Conservation (phyloP, 2,888 invertebrate genomes). For the Drosophila macrospina region DNA sequence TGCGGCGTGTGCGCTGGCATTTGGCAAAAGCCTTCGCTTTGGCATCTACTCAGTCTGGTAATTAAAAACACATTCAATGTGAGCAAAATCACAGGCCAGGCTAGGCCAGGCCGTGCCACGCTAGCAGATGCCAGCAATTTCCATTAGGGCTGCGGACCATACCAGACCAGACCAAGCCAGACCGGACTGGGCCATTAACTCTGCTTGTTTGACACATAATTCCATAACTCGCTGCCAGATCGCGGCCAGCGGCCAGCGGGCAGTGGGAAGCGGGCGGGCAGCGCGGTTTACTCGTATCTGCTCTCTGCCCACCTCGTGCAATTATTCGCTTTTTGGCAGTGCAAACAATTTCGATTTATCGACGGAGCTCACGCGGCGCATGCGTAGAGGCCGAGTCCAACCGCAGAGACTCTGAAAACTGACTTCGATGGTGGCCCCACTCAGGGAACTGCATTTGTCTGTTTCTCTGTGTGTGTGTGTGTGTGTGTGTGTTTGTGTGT, state of each 20-base stretch:
- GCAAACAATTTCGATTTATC: constrained; percentile 80
- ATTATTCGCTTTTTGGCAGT: constrained; percentile 80
- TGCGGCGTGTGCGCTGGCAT: constrained; percentile 78
- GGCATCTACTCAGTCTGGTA: constrained; percentile 72
- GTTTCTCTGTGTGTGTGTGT: constrained; percentile 31
- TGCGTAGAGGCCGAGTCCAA: constrained; percentile 39
- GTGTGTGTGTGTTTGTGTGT: constrained; percentile 49
- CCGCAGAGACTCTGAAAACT: constrained; percentile 10
- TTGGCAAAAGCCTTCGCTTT: constrained; percentile 57
- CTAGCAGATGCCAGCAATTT: constrained; percentile 56
- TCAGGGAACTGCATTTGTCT: constrained; percentile 15
- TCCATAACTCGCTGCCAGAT: constrained; percentile 72
- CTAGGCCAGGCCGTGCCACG: constrained; percentile 22
- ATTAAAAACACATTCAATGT: constrained; percentile 81
- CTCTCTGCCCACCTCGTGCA: constrained; percentile 70
- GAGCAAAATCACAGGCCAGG: constrained; percentile 74
- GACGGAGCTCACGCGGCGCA: constrained; percentile 75
- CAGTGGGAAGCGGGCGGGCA: neutral
- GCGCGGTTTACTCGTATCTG: constrained; percentile 33
- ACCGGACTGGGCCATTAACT: constrained; percentile 70
- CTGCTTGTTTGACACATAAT: constrained; percentile 78
- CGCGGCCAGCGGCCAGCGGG: constrained; percentile 53
- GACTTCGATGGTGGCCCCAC: constrained; percentile 54
- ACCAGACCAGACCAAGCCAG: constrained; percentile 13
- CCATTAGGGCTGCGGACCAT: constrained; percentile 64